A percentile compares a stretch with the other conserved stretches of the same genome.
Conservation (phyloP, 2,113 vertebrate species). For the human (Homo sapiens) region GRCh38 chr4:134659501-134660000, state of each 20-base stretch:
- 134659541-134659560: neutral
- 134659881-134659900: fast-evolving
- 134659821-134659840: neutral
- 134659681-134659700: neutral
- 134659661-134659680: neutral
- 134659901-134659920: neutral
- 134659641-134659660: neutral
- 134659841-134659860: neutral
- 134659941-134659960: neutral
- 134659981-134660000: neutral
- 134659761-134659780: neutral
- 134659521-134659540: neutral
- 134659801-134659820: neutral
- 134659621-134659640: too few relatives aligned
- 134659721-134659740: neutral
- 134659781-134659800: neutral
- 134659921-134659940: fast-evolving
- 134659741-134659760: fast-evolving
- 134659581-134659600: neutral
- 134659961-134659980: neutral
- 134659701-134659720: neutral
- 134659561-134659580: neutral
- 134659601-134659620: neutral
- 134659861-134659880: neutral
- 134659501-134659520: neutral